Evolutionary conservation across 2,888 invertebrate species (phyloP), one percentile per base, ranked within the genome.

Genomic region (Prosopocoilus inquinatus): DNA sequence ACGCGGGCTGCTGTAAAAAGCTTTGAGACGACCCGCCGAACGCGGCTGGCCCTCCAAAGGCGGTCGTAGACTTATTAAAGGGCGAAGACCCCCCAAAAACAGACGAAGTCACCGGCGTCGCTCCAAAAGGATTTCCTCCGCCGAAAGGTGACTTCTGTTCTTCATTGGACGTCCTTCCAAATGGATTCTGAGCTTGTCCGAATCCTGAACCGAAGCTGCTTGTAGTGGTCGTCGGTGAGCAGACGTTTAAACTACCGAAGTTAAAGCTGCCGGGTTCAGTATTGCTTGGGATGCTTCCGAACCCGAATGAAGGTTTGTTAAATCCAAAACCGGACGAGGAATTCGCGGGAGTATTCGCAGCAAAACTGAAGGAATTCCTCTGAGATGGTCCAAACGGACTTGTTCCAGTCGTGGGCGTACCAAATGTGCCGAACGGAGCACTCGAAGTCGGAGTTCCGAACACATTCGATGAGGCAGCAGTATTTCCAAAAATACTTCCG

Each of bases 141-240:
- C 59, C 60, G 47, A 61, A 59, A 2, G 53, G 47, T 4, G 59
- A 54, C 44, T 61, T 63, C 48, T 58, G 59, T 28, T 53, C 55
- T 36, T 53, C 47, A 13, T 32, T 36, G 8, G 48, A 11, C 9
- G 55, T 33, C 43, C 56, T 60, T n/a, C 58, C 56, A 48, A 63
- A 64, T 3, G 60, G 59, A 54, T 61, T 61, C 56, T 75, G 77
- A 1, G 79, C 75, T 0, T 78, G 32, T 70, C 76, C 13, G 73
- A 78, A 59, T 66, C 66, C 72, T 34, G 78, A 71, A 20, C 70
- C 71, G 57, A 71, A 69, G 13, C 60, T 48, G 35, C 63, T 58
- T 12, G 64, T 36, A 16, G 62, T 56, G 8, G 57, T 54, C 9
- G 57, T 53, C 5, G 61, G n/a, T 11, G 59, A 46, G 28, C 59